A percentile compares a stretch with the other conserved stretches of the same genome.
Evolutionary conservation across 92 coral and sea anemone species (phyloP).

Genomic region (Umimayanthus kanabou): DNA sequence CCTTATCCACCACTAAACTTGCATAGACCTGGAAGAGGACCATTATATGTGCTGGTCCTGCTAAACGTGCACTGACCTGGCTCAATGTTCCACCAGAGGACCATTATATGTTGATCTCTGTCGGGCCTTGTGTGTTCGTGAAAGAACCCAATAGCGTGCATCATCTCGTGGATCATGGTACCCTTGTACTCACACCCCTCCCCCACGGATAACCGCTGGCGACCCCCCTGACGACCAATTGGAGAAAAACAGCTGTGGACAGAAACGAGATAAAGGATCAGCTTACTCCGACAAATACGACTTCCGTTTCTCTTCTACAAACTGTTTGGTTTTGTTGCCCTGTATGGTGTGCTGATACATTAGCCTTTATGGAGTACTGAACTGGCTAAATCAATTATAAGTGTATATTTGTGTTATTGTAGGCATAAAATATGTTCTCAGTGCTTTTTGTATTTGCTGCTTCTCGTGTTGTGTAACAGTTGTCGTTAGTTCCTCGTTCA

Average conservation of each 20-base stretch:
- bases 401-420: no score
- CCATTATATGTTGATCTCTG: conserved; percentile 77
- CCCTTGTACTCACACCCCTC: conserved; percentile 89
- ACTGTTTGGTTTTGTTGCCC: neutral
- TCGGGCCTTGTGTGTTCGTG: conserved; percentile 91
- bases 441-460: no score
- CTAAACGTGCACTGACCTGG: conserved; percentile 50
- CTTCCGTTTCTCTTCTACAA: neutral
- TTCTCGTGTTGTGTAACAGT: no score
- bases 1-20: neutral
- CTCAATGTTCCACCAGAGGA: conserved; percentile 89
- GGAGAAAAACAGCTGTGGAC: conserved; percentile 74
- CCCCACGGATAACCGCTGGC: conserved; percentile 82
- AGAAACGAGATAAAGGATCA: neutral
- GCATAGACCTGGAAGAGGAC: no score
- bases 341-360: no score
- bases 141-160: conserved; percentile 91
- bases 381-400: no score
- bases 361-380: no score
- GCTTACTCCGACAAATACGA: neutral
- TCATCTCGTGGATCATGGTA: conserved; percentile 83
- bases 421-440: no score
- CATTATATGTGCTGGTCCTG: no score
- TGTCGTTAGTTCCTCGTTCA: no score
- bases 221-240: conserved; percentile 93